Conservation (phyloP, 2,113 vertebrate species). For the Rhodinocichla rosea region DNA sequence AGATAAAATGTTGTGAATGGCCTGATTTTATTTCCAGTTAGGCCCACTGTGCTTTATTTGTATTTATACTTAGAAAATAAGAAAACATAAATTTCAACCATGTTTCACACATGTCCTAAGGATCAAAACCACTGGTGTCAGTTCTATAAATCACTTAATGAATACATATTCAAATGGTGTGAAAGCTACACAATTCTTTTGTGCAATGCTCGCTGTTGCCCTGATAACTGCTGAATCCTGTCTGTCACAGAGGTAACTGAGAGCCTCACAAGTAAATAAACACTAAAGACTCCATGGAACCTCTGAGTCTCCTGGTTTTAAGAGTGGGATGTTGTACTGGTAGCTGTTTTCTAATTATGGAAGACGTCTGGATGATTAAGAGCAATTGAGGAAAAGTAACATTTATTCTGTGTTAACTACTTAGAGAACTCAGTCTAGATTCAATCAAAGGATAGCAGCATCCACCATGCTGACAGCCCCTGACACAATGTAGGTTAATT, state of each 20-base stretch:
- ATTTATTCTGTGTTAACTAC: neutral
- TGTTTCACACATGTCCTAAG: neutral
- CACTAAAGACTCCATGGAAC: neutral
- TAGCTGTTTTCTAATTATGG: neutral
- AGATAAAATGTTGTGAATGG: neutral
- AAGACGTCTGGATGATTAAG: neutral
- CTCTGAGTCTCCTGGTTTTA: neutral
- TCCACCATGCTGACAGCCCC: neutral
- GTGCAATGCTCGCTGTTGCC: neutral
- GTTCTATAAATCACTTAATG: neutral
- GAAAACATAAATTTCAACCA: neutral
- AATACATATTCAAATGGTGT: neutral
- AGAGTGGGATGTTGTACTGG: neutral
- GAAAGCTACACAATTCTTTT: neutral
- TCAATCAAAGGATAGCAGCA: neutral
- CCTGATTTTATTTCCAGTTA: neutral
- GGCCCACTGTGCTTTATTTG: neutral
- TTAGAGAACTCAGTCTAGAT: neutral
- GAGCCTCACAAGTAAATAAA: neutral
- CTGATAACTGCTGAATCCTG: fast-evolving
- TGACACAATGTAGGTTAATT: neutral
- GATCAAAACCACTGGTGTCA: neutral
- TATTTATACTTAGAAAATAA: neutral
- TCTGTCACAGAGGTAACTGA: neutral
- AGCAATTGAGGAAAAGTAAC: neutral